Base-by-base conservation (phyloP, 2,888 invertebrate genomes). In the Podabrus alpinus region DNA sequence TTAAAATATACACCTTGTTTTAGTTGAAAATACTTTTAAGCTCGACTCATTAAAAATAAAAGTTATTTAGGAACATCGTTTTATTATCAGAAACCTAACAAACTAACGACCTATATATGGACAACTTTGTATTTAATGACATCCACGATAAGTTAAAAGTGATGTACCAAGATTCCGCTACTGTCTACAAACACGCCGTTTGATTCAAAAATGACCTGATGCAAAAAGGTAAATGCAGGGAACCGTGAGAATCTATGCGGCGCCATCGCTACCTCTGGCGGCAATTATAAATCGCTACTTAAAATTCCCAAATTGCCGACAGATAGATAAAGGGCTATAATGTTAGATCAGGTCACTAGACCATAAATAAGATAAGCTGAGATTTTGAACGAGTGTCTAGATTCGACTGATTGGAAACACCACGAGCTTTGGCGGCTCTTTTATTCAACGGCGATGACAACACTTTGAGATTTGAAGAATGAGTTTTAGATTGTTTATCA, bases 91-190 rank as follows among this genome's bases (percentile, higher is more conserved):
- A 78, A 79, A 78, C 79, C 80, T 79, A 81, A 82, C 84, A 82
- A 81, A 82, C 80, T 84, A 85, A 86, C 85, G 84, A 84, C 83
- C 82, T 81, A 80, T 82, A 81, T 81, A 80, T 82, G 80, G 82
- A 83, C 84, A 82, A 85, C 85, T 84, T 85, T 84, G 81, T 84
- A 81, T 83, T 86, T 86, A 86, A 86, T 85, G 86, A 85, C 84
- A 82, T 80, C 76, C 81, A 80, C 83, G 86, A 86, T 86, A 86
- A 86, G 86, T 83, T 83, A 81, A 84, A 84, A 84, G 81, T 77
- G 82, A 81, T 87, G 87, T 87, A 86, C 85, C 82, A 80, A 83
- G 84, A 87, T 87, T 86, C 87, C 86, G 86, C 86, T 85, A 86
- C 86, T 80, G 85, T 82, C 84, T 81, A 82, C 81, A 83, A 83